A percentile compares a stretch with the other conserved stretches of the same genome.
These are phyloP conservation scores for Oxystoma pomonae DNA, from an alignment of 2,888 invertebrate species.

Conservation along the genomic window DNA sequence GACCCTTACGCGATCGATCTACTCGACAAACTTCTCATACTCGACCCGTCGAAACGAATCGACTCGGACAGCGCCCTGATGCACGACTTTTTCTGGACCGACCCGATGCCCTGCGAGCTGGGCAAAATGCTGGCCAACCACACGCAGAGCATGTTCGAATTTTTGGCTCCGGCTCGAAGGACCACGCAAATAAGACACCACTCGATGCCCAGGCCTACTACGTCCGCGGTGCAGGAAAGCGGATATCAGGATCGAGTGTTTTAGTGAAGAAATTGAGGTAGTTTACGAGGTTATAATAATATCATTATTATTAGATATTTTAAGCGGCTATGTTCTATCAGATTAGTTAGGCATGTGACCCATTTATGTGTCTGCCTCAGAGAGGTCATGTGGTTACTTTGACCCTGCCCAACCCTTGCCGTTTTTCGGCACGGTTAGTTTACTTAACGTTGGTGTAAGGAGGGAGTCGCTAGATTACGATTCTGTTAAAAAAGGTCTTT, in stretches of 20 bases:
- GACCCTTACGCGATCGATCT: constrained; percentile 91
- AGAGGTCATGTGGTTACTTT: no score
- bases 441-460: no score
- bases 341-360: no score
- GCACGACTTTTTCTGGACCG: constrained; percentile 98
- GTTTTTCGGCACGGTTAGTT: no score
- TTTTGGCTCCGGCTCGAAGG: constrained; percentile 72
- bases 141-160: constrained; percentile 93
- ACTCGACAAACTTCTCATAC: constrained; percentile 82
- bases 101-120: constrained; percentile 91
- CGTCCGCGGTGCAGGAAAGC: constrained; percentile 61
- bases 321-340: no score
- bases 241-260: constrained; percentile 85
- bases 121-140: constrained; percentile 89
- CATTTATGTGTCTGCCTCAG: no score
- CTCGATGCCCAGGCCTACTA: constrained; percentile 52
- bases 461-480: no score
- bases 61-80: constrained; percentile 92
- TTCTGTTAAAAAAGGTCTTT: no score
- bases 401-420: no score
- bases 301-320: no score
- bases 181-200: constrained; percentile 67
- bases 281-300: no score
- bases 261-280: constrained; percentile 51
- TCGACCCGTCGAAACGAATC: constrained; percentile 85